These are phyloP conservation scores for Pterocles orientalis DNA, from an alignment of 2,113 vertebrate genomes.

Conservation along the genomic window DNA sequence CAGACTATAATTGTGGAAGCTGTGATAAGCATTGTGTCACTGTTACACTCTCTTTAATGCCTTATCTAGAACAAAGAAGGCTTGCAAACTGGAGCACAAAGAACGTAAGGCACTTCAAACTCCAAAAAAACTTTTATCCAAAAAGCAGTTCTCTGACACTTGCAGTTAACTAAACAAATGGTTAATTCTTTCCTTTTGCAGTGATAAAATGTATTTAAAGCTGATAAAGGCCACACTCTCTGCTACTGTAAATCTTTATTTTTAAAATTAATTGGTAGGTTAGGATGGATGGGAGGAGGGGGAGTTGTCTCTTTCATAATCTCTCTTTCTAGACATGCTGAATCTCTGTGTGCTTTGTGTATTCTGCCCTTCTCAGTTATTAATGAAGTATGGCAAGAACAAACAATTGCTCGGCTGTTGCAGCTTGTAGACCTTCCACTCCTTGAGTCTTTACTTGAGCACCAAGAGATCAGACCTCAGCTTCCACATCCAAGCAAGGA, in stretches of 20 bases:
- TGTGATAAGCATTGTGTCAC: background rate
- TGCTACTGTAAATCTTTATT: background rate
- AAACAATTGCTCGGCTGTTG: conserved; percentile 88
- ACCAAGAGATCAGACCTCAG: conserved; percentile 67
- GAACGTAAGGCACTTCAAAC: conserved; percentile 56
- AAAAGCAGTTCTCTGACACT: conserved; percentile 33
- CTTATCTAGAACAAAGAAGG: conserved; percentile 54
- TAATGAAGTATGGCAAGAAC: conserved; percentile 93
- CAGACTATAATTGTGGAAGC: background rate
- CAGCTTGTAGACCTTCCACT: conserved; percentile 94
- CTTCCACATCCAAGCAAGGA: conserved; percentile 75
- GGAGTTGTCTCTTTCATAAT: background rate
- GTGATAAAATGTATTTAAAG: conserved; percentile 1
- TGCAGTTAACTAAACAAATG: conserved; percentile 51
- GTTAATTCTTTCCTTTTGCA: conserved; percentile 34
- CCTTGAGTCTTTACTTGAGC: conserved; percentile 86
- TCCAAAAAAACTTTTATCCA: no score
- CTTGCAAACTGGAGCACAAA: conserved; percentile 44
- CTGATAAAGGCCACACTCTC: background rate
- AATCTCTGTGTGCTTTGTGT: background rate
- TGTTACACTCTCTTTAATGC: background rate
- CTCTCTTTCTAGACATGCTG: background rate
- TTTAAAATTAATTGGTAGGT: background rate
- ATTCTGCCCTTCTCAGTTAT: conserved; percentile 78
- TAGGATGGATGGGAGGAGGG: background rate